Evolutionary conservation across 2,113 vertebrate genomes (phyloP), one percentile per base, ranked within the genome.

Genomic region (Peucedramus taeniatus): DNA sequence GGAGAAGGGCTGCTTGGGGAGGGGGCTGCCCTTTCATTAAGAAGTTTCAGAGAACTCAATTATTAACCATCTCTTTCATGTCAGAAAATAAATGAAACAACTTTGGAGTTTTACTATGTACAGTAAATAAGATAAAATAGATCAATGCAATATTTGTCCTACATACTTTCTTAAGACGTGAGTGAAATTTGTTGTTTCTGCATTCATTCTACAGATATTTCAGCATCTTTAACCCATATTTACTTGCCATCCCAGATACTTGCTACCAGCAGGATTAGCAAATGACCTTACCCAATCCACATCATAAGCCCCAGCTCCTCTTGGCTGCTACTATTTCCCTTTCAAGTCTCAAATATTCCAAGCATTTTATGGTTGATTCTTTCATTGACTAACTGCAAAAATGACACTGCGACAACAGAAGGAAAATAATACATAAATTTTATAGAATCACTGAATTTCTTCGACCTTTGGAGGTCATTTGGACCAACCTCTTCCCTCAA

Each of bases 391-490:
- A 87, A 53, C 0, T 66, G 23, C 8, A 85, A 76, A 95, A 88
- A 65, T 16, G 6, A 65, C 72, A 79, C 14, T 20, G 13, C 21
- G 23, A 72, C 3, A 42, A 27, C 9, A 68, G 16, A 49, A 39
- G 7, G 50, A 39, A 30, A 53, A 50, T 70, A 61, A 39, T 4
- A 17, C 0, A 0, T 5, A 69, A 23, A 2, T 42, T 84, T 71
- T 13, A 61, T 11, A 86, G 28, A 71, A 61, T 20, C 15, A 60
- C 33, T 44, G 33, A 31, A 63, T 56, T 49, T 75, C 40, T 77
- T 69, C 23, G 71, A 54, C 40, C 42, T 83, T 42, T 42, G 15
- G 12, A 69, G 18, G 31, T 14, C 31, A 49, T 16, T 15, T 42
- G 63, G 30, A 28, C 40, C 40, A 83, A 42, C 4, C 7, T 10